These are phyloP conservation scores for Samia ricini DNA, from an alignment of 1,140 invertebrate genomes.

Conservation along the genomic window DNA sequence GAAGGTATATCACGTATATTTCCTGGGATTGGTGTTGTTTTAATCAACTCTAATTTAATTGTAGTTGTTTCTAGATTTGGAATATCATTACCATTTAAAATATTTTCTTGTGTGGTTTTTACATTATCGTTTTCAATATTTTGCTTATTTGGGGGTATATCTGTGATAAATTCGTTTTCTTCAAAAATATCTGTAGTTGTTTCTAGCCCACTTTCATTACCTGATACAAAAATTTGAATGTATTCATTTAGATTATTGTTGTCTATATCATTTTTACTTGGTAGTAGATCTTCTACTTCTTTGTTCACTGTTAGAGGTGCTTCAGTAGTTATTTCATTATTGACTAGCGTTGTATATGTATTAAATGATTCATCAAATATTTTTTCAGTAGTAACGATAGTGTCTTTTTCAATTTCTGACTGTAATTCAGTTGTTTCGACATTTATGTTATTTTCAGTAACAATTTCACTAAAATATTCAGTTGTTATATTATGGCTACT, in stretches of 20 bases:
- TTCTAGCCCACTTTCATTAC: conserved; percentile 7
- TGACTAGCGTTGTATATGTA: not conserved
- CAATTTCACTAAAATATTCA: conserved; percentile 15
- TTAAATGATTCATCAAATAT: not conserved
- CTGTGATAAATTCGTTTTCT: not conserved
- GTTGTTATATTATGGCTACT: conserved; percentile 9
- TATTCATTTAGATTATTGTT: conserved; percentile 12
- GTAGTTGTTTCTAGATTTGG: conserved; percentile 1
- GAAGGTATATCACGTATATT: not conserved
- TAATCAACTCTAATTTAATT: conserved; percentile 8
- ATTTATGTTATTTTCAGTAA: conserved; percentile 9
- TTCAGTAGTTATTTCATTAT: conserved; percentile 10
- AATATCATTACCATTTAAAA: not conserved
- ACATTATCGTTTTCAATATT: not conserved
- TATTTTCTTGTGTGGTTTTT: not conserved
- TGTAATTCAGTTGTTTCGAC: conserved; percentile 8
- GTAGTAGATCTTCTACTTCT: conserved; percentile 1
- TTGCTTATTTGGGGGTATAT: conserved; percentile 6
- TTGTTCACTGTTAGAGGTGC: not conserved
- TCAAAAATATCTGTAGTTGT: conserved; percentile 6
- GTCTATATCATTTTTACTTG: not conserved
- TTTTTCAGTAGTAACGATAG: not conserved
- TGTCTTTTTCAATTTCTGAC: conserved; percentile 14
- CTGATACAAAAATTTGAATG: conserved; percentile 20
- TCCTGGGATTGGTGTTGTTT: conserved; percentile 1